These are phyloP conservation scores for Antechinus flavipes DNA, from an alignment of 2,113 vertebrate species.

Conservation along the genomic window DNA sequence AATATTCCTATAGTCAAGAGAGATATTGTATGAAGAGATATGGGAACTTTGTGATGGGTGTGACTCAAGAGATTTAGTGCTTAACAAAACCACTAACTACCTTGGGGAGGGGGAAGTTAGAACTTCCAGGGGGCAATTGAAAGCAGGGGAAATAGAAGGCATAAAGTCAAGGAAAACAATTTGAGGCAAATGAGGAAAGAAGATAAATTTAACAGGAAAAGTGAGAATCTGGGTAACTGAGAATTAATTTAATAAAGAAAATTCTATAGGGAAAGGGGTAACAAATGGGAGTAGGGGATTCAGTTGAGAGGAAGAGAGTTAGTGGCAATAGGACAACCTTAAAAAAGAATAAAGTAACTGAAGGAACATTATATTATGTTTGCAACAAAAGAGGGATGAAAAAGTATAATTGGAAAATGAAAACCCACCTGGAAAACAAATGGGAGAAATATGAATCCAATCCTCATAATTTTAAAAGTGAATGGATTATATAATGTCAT, in stretches of 20 bases:
- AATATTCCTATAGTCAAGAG: neutral
- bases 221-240: no score
- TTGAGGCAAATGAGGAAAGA: neutral
- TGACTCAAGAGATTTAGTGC: neutral
- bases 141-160: neutral
- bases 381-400: neutral
- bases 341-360: neutral
- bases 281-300: neutral
- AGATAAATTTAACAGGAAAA: neutral
- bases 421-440: neutral
- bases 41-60: neutral
- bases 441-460: neutral
- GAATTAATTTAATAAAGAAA: neutral
- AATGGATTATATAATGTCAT: neutral
- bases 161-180: neutral
- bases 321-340: neutral
- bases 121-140: neutral
- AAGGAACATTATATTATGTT: neutral
- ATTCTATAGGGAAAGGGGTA: neutral
- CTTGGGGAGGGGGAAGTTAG: neutral
- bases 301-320: neutral
- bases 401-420: neutral
- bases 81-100: neutral
- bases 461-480: neutral
- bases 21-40: neutral